Evolutionary conservation across 2,113 vertebrate genomes (phyloP).

Genomic region (Platanista minor): DNA sequence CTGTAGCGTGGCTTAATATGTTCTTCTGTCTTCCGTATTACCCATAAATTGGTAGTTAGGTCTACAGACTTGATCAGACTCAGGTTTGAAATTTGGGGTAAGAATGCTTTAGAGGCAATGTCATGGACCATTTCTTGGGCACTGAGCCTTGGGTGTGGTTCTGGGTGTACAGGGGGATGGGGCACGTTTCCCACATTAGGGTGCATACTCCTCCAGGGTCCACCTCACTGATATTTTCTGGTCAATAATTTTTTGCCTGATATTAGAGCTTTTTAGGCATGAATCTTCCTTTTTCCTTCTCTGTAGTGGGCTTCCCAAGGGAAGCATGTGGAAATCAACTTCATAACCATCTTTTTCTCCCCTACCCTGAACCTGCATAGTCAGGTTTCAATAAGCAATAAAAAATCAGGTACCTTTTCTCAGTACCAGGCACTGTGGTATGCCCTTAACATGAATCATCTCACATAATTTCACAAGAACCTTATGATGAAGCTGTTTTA

Average conservation of each 20-base stretch:
- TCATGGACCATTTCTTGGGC: not conserved
- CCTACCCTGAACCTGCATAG: not conserved
- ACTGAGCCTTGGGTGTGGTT: fast-evolving
- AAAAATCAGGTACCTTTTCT: not conserved
- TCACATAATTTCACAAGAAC: not conserved
- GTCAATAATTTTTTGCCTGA: not conserved
- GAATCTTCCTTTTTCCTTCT: not conserved
- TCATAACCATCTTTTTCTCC: not conserved
- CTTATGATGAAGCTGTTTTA: not conserved
- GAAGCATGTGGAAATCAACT: not conserved
- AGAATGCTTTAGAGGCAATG: not conserved
- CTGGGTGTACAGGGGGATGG: fast-evolving
- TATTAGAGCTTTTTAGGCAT: not conserved
- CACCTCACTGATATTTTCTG: not conserved
- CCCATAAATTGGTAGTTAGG: not conserved
- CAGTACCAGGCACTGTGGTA: not conserved
- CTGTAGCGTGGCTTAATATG: not conserved
- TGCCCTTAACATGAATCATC: not conserved
- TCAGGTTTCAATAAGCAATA: not conserved
- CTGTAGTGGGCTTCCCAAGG: not conserved
- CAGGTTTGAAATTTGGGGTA: not conserved
- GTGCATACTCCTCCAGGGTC: not conserved
- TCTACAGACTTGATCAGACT: not conserved
- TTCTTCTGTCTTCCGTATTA: not conserved
- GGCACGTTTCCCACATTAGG: not conserved